Evolutionary conservation across 2,797 vertebrate species (phyloP).

Genomic region (Glyptemys insculpta): DNA sequence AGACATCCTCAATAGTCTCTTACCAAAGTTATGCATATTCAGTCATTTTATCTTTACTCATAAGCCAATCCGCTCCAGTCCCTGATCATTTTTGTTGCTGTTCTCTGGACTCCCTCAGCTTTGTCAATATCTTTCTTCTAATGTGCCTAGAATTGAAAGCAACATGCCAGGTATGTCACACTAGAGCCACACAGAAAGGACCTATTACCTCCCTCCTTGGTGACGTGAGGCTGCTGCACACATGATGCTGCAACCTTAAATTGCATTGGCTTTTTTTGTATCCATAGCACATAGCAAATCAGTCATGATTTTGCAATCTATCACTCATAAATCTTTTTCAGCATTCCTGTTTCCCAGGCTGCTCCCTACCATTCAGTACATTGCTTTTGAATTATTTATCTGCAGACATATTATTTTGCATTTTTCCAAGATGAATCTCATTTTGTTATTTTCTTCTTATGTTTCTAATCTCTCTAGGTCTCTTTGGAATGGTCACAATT

Average conservation of each 20-base stretch:
- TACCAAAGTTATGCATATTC: neutral
- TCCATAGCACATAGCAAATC: neutral
- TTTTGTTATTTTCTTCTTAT: neutral
- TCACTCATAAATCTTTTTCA: neutral
- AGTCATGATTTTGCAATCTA: neutral
- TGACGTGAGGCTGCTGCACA: neutral
- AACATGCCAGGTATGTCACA: neutral
- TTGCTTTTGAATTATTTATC: neutral
- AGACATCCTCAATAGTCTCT: neutral
- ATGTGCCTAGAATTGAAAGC: neutral
- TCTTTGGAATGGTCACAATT: neutral
- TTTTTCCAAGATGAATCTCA: neutral
- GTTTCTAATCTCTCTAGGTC: neutral
- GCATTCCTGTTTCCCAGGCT: neutral
- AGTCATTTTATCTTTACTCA: neutral
- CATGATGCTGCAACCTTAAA: neutral
- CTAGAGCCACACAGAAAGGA: neutral
- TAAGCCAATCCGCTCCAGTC: neutral
- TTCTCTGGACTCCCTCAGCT: neutral
- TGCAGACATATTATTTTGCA: neutral
- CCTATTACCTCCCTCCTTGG: neutral
- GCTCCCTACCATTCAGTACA: neutral
- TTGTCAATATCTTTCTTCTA: neutral
- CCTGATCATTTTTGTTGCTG: neutral
- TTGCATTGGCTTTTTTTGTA: neutral